Base-by-base conservation (phyloP, 2,113 vertebrate genomes). In the Saguinus midas region DNA sequence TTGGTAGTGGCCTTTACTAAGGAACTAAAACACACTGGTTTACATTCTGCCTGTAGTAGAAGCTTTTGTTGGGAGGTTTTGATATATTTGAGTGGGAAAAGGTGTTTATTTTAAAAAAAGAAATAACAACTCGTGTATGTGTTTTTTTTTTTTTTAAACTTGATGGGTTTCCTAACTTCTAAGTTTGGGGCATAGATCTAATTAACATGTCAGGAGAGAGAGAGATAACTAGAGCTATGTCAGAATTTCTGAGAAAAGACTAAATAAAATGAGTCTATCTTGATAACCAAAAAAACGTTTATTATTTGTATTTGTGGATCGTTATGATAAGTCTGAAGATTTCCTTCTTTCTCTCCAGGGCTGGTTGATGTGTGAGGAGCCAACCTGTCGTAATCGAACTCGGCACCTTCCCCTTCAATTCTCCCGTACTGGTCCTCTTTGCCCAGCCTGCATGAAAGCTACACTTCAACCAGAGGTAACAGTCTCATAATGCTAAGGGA, bases 281-380 rank as follows among this genome's bases (percentile, higher is more conserved):
- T 95, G 18, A 76, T 45, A 23, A 50, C 64, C 61, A 29, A n/a
- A 95, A 90, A 96, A 20, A 1, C 0, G 13, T 1, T 68, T 96
- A 91, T 96, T 76, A 66, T 66, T 92, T 81, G 35, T 64, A 20
- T 93, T 90, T 50, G 45, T 68, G 52, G 64, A 20, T 72, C 50
- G 6, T 90, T 40, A 20, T n/a, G 14, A 64, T 90, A 75, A 61
- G 27, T 85, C 57, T 81, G 29, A 70, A 35, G 58, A 89, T 61
- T 97, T 0, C 10, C 70, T 58, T 64, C 97, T 92, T 20, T 96
- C 76, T 97, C 48, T 96, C 21, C 73, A 99, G 99, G 99, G 99
- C 68, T 99, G 99, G 99, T 98, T 99, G 92, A 97, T 99, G 90
- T 99, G 99, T n/a, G 99, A 99, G 97, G 99, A 99, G 93, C 99